These are phyloP conservation scores for Melanophora roralis DNA, from an alignment of 2,888 invertebrate species.

Conservation along the genomic window DNA sequence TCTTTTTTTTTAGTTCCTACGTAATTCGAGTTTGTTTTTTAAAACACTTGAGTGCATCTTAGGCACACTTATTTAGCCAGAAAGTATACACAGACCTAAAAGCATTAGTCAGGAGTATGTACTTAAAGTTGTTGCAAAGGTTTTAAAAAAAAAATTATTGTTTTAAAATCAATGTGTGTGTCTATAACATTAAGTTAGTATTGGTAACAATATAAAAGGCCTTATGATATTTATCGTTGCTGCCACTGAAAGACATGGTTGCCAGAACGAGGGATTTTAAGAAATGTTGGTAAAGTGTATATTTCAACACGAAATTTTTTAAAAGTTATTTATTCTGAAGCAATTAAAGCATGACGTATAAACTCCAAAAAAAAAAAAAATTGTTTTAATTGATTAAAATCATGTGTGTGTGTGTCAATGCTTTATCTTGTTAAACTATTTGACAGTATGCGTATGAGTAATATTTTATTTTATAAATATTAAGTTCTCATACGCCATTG, in stretches of 20 bases:
- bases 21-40: slow-evolving; percentile 23
- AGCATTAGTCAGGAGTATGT: not conserved
- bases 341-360: too few relatives aligned
- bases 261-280: not conserved
- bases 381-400: too few relatives aligned
- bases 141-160: slow-evolving; percentile 13
- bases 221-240: slow-evolving; percentile 2
- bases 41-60: slow-evolving; percentile 28
- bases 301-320: too few relatives aligned
- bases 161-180: not conserved
- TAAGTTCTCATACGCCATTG: too few relatives aligned
- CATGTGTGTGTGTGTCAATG: too few relatives aligned
- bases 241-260: not conserved
- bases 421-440: too few relatives aligned
- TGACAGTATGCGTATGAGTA: too few relatives aligned
- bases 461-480: too few relatives aligned
- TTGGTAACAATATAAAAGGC: not conserved
- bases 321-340: too few relatives aligned
- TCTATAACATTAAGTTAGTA: not conserved
- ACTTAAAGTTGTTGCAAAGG: not conserved
- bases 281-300: too few relatives aligned
- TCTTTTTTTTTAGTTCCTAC: not conserved
- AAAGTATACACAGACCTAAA: not conserved
- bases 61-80: not conserved
- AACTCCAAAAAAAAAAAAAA: too few relatives aligned